Conservation (phyloP, 2,888 invertebrate genomes). For the Philereme vetulata region DNA sequence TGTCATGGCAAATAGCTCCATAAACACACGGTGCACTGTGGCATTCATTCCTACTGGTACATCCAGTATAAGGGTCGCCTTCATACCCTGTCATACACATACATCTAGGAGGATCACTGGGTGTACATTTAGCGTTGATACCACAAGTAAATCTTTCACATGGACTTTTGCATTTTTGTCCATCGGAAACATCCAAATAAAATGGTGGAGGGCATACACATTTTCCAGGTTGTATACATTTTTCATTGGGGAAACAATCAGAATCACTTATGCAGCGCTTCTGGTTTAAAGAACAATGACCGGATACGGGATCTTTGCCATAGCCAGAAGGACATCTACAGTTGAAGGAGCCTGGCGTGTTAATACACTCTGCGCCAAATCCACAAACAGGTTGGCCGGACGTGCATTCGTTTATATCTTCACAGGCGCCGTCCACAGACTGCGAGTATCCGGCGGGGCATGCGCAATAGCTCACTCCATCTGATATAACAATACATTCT, state of each 20-base stretch:
- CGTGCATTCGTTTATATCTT: conserved; percentile 93
- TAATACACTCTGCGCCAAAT: conserved; percentile 93
- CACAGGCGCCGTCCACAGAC: conserved; percentile 90
- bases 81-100: conserved; percentile 94
- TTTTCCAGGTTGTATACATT: conserved; percentile 95
- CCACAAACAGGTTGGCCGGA: conserved; percentile 91
- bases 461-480: conserved; percentile 96
- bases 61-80: conserved; percentile 93
- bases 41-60: conserved; percentile 94
- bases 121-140: conserved; percentile 94
- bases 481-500: conserved; percentile 94
- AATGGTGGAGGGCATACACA: conserved; percentile 96
- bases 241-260: conserved; percentile 94
- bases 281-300: conserved; percentile 92
- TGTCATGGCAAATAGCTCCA: conserved; percentile 94
- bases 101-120: conserved; percentile 94
- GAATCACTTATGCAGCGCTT: conserved; percentile 91
- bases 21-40: conserved; percentile 92
- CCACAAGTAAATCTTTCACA: conserved; percentile 96
- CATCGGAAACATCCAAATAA: conserved; percentile 91
- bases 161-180: conserved; percentile 95
- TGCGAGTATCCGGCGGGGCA: conserved; percentile 94
- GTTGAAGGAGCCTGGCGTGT: conserved; percentile 89
- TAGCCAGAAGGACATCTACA: conserved; percentile 93
- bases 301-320: conserved; percentile 91